Evolutionary conservation across 2,888 invertebrate genomes (phyloP).

Genomic region (Amphimallon solstitiale): DNA sequence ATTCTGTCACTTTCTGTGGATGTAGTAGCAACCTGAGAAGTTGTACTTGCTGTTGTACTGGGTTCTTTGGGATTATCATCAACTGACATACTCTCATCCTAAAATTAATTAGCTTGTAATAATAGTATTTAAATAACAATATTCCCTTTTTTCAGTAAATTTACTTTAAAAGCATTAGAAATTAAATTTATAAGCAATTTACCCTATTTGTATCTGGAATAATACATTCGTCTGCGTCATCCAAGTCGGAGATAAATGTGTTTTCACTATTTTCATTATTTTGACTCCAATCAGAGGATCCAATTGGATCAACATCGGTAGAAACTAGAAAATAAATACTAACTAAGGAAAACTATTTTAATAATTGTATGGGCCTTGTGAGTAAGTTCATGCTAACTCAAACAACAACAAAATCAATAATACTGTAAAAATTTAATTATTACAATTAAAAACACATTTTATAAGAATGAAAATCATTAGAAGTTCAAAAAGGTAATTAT

Average conservation of each 20-base stretch:
- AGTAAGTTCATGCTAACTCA: too few species aligned
- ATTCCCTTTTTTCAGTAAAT: too few species aligned
- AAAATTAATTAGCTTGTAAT: background rate
- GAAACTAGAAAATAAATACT: constrained; percentile 24
- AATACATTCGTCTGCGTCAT: constrained; percentile 62
- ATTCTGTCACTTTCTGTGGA: constrained; percentile 10
- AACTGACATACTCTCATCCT: constrained; percentile 5
- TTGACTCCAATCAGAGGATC: constrained; percentile 46
- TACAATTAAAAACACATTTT: too few species aligned
- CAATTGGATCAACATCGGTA: constrained; percentile 49
- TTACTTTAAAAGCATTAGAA: too few species aligned
- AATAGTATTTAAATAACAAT: too few species aligned
- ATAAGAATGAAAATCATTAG: too few species aligned
- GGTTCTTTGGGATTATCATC: background rate
- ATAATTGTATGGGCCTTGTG: too few species aligned
- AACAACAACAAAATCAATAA: too few species aligned
- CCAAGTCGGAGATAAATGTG: constrained; percentile 21
- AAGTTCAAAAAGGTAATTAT: too few species aligned
- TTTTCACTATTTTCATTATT: constrained; percentile 50
- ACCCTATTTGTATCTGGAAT: constrained; percentile 66
- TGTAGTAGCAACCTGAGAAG: background rate
- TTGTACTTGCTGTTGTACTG: background rate
- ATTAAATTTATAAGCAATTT: background rate
- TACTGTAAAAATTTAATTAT: too few species aligned
- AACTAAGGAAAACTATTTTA: too few species aligned